These are phyloP conservation scores for Lophotriccus pileatus DNA, from an alignment of 2,797 vertebrate genomes.

Conservation along the genomic window DNA sequence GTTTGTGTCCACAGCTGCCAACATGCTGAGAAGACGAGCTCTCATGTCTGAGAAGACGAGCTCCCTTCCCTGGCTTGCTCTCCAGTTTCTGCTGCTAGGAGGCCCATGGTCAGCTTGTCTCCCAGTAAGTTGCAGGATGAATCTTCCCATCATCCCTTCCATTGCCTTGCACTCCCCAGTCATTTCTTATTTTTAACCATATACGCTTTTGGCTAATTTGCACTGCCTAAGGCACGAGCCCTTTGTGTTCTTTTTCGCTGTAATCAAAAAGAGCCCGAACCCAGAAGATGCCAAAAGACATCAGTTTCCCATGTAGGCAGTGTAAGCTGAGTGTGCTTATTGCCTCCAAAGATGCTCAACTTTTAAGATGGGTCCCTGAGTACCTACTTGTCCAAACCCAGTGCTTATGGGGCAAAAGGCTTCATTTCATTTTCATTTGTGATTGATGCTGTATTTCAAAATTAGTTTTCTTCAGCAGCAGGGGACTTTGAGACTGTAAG, in stretches of 20 bases:
- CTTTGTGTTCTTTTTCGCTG: neutral
- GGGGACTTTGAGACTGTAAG: neutral
- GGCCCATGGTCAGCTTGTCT: neutral
- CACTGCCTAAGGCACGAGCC: neutral
- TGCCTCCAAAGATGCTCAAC: neutral
- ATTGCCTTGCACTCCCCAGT: neutral
- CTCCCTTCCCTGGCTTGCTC: neutral
- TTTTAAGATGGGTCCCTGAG: neutral
- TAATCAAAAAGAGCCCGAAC: neutral
- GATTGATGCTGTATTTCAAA: neutral
- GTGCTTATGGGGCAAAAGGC: neutral
- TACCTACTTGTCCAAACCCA: neutral
- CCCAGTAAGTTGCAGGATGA: neutral
- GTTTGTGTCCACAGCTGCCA: neutral
- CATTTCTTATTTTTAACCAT: conserved; percentile 5
- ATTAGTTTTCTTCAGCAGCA: neutral
- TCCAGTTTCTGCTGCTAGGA: neutral
- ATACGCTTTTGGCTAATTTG: neutral
- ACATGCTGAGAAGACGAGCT: neutral
- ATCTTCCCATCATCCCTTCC: neutral
- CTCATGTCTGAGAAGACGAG: neutral
- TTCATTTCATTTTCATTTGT: neutral
- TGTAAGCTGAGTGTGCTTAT: neutral
- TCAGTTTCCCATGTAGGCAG: neutral
- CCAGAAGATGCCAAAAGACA: conserved; percentile 10